phyloP scores from a whole-genome alignment of 2,888 invertebrate species.

The Aphidoletes aphidimyza region DNA sequence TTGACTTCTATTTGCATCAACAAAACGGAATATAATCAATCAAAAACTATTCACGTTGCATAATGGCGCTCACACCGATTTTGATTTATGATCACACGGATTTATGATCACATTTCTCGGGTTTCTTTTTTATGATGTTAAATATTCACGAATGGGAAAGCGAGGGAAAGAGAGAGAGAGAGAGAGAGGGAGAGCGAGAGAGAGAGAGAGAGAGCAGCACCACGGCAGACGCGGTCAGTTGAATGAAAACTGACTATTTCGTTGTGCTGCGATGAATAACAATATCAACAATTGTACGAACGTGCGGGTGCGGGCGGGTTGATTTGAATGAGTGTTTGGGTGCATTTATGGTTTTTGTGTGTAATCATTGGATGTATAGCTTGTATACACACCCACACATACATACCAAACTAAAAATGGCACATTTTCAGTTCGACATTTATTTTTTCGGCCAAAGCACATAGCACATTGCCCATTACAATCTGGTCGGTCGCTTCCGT shows the following conservation, averaged over 20 bases:
- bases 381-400: not conserved
- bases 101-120: constrained; percentile 17
- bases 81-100: no score
- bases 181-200: no score
- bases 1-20: constrained; percentile 57
- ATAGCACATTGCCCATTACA: no score
- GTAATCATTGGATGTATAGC: not conserved
- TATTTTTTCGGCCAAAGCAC: not conserved
- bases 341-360: not conserved
- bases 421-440: not conserved
- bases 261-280: not conserved
- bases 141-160: no score
- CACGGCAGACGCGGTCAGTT: not conserved
- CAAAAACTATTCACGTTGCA: not conserved
- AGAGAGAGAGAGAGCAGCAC: no score
- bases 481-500: constrained; percentile 44
- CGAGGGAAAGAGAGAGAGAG: no score
- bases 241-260: not conserved
- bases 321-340: no score
- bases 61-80: not conserved
- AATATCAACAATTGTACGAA: not conserved
- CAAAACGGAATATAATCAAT: not conserved
- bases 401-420: not conserved
- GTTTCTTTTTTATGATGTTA: constrained; percentile 28
- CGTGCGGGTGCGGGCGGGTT: not conserved